Evolutionary conservation across 2,888 invertebrate species (phyloP), one percentile per base, ranked within the genome.

Genomic region (Scaptomyza parva): DNA sequence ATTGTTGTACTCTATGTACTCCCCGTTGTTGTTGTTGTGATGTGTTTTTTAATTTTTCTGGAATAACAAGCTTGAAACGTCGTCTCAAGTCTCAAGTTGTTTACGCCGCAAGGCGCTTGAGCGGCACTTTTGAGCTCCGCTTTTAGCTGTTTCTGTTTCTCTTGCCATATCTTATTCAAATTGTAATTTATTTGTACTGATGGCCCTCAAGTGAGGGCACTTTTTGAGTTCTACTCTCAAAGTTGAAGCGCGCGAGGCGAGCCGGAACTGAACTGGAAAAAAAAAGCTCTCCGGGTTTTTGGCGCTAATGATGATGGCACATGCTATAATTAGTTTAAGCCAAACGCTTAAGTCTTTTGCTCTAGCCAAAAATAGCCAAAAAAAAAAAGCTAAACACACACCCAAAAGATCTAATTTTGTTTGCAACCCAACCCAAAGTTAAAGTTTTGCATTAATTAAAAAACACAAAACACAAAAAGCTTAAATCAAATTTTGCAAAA

Each of bases 211-310:
- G 80, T 80, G 78, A 76, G 81, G 67, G 76, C 85, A 80, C 65
- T 72, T 76, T 48, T 40, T 39, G 17, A 12, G 40, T 20, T 20
- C 20, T n/a, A 8, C 53, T 47, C 48, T 54, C 54, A 40, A 57
- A 35, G 37, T 17, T 9, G 3, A 37, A 37, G 35, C 11, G 35
- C 20, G 51, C 62, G 39, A 69, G 65, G 65, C 83, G 78, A 82
- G 83, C 86, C 82, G 82, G 82, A 82, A 82, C 82, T 86, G n/a
- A n/a, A n/a, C 66, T 30, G n/a, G n/a, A n/a, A n/a, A n/a, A n/a
- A n/a, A n/a, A 58, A 55, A 35, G 48, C 48, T 35, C 48, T 48
- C 14, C 35, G 18, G 40, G 52, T 41, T 33, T 40, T 26, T 47
- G n/a, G n/a, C n/a, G 50, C 54, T 72, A 77, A 76, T 76, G 76